Evolutionary conservation across 2,888 invertebrate genomes (phyloP).

Genomic region (Rosalia funebris): DNA sequence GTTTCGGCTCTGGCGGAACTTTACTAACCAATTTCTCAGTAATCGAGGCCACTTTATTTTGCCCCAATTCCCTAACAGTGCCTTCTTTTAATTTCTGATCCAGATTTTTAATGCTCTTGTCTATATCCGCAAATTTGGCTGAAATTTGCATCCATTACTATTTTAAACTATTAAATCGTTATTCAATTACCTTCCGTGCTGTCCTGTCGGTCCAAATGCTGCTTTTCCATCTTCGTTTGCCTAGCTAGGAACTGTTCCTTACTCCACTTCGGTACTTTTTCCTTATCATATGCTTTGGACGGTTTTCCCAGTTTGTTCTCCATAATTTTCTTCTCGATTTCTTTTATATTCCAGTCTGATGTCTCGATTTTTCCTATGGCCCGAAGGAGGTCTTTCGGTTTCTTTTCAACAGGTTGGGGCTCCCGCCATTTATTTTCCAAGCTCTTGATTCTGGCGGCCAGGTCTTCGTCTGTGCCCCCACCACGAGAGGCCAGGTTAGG

Average conservation of each 20-base stretch:
- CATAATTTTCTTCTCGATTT: constrained; percentile 88
- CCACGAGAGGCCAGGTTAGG: constrained; percentile 52
- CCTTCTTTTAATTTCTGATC: constrained; percentile 84
- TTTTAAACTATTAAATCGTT: constrained; percentile 3
- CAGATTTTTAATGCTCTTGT: constrained; percentile 75
- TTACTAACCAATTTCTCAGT: constrained; percentile 79
- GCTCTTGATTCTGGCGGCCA: constrained; percentile 73
- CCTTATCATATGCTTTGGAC: constrained; percentile 68
- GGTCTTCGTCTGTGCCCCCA: constrained; percentile 66
- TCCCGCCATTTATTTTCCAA: constrained; percentile 83
- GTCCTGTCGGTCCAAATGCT: constrained; percentile 70
- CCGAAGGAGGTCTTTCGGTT: constrained; percentile 86
- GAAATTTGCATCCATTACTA: constrained; percentile 37
- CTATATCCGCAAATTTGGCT: constrained; percentile 77
- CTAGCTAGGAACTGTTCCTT: constrained; percentile 81
- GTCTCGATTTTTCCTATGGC: constrained; percentile 86
- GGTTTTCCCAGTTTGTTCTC: constrained; percentile 71
- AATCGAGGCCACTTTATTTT: constrained; percentile 86
- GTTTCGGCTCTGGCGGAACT: constrained; percentile 47
- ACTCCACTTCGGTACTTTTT: constrained; percentile 91
- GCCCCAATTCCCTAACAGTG: constrained; percentile 72
- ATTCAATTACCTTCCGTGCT: constrained; percentile 62
- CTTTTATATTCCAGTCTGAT: constrained; percentile 90
- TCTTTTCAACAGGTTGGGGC: constrained; percentile 71
- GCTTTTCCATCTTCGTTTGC: constrained; percentile 76